Percentiles rank a stretch among this genome's conserved stretches.
Evolutionary conservation across 2,888 invertebrate species (phyloP).

Genomic region (Teleogryllus oceanicus): DNA sequence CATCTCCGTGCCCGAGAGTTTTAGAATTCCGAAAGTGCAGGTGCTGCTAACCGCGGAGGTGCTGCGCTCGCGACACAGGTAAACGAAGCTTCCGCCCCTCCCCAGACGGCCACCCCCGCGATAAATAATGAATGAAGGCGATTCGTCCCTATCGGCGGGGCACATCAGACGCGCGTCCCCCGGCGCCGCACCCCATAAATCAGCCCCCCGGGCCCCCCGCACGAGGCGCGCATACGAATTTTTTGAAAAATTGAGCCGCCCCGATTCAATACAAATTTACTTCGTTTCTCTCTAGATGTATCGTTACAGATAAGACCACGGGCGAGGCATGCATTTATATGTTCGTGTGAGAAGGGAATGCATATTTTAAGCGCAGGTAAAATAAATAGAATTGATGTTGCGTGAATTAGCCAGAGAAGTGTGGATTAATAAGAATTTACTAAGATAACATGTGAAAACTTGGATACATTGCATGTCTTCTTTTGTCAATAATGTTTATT

Average conservation of each 20-base stretch:
- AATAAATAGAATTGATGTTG: no score
- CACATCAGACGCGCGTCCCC: background rate
- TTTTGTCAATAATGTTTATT: no score
- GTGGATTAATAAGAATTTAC: no score
- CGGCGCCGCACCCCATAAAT: conserved; percentile 18
- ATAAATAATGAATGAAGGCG: conserved; percentile 18
- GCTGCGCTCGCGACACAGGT: no score
- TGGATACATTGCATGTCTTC: no score
- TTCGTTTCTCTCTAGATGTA: background rate
- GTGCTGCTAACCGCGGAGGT: no score
- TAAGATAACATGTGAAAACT: no score
- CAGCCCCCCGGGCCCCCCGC: background rate
- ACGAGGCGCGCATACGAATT: conserved; percentile 7
- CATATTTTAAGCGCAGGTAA: no score
- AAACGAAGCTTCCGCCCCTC: background rate
- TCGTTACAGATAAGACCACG: background rate
- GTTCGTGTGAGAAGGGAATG: no score
- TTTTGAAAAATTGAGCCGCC: background rate
- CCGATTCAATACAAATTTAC: conserved; percentile 2
- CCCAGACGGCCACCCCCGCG: background rate
- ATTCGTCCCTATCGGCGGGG: background rate
- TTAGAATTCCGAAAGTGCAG: no score
- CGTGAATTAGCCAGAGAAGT: no score
- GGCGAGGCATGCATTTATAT: background rate
- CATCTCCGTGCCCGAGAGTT: no score